These are phyloP conservation scores for Candidula unifasciata DNA, from an alignment of 2,888 invertebrate species.

Conservation along the genomic window DNA sequence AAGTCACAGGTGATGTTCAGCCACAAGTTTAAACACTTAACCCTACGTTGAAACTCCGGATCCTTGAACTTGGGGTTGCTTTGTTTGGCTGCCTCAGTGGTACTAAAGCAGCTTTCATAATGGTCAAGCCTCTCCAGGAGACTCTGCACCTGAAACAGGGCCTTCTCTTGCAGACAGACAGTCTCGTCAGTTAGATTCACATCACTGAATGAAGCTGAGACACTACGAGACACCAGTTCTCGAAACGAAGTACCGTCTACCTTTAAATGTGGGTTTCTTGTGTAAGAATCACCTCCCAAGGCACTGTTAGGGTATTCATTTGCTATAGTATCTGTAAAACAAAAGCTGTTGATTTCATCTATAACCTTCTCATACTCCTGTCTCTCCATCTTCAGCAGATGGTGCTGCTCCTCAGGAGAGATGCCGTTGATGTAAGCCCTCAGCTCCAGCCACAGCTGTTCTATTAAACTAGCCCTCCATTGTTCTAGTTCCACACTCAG, in stretches of 20 bases:
- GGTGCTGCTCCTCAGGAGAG: constrained; percentile 86
- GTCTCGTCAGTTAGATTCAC: constrained; percentile 63
- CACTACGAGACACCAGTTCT: constrained; percentile 47
- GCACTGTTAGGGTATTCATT: constrained; percentile 41
- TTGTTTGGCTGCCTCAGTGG: constrained; percentile 86
- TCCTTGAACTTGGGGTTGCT: constrained; percentile 86
- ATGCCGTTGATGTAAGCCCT: constrained; percentile 85
- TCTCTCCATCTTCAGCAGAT: constrained; percentile 85
- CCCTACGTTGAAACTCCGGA: constrained; percentile 83
- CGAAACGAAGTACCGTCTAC: constrained; percentile 19
- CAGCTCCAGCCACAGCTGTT: constrained; percentile 93
- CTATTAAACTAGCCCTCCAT: constrained; percentile 92
- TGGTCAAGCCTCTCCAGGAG: constrained; percentile 86
- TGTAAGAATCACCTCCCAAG: constrained; percentile 4
- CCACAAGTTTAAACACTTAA: constrained; percentile 93
- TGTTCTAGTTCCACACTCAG: constrained; percentile 88
- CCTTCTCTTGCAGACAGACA: constrained; percentile 85
- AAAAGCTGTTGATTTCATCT: constrained; percentile 86
- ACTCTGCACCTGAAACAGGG: constrained; percentile 86
- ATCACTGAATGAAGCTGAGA: constrained; percentile 63
- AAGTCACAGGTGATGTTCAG: constrained; percentile 92
- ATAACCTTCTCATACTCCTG: constrained; percentile 85
- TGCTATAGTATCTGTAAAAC: constrained; percentile 50
- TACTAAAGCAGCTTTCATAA: constrained; percentile 90
- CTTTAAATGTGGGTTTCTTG: constrained; percentile 18